Conservation (phyloP, 2,113 vertebrate species). For the Aythya baeri region DNA sequence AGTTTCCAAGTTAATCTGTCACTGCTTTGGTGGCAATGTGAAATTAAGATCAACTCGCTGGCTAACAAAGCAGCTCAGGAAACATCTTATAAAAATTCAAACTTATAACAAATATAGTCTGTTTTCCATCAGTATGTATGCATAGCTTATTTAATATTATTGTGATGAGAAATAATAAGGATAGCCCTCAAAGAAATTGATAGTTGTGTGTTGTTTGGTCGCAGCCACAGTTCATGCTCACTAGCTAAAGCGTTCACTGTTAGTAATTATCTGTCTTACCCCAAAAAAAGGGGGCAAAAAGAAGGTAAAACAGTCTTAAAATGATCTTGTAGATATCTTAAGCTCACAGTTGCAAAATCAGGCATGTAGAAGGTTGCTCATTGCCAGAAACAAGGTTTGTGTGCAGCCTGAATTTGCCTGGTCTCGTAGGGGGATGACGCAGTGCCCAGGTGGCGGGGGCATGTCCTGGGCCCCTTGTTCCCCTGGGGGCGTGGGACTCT, state of each 20-base stretch:
- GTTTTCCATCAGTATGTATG: neutral
- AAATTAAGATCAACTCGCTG: constrained; percentile 35
- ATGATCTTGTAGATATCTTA: neutral
- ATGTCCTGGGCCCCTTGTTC: neutral
- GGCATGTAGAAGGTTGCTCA: neutral
- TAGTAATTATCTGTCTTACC: neutral
- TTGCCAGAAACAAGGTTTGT: neutral
- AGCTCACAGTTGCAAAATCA: neutral
- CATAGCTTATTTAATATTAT: constrained; percentile 5
- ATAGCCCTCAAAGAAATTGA: constrained; percentile 4
- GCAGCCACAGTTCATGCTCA: neutral
- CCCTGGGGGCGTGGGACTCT: neutral
- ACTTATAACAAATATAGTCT: constrained; percentile 6
- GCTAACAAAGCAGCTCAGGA: constrained; percentile 27
- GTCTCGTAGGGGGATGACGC: rapidly evolving
- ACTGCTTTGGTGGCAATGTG: constrained; percentile 18
- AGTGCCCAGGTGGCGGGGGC: neutral
- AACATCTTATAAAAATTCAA: constrained; percentile 27
- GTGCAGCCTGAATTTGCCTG: neutral
- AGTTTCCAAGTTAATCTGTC: constrained; percentile 32
- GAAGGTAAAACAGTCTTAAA: neutral
- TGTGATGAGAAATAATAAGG: constrained; percentile 30
- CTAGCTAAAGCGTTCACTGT: neutral
- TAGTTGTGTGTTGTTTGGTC: neutral
- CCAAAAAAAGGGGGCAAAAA: neutral